A percentile compares a stretch with the other conserved stretches of the same genome.
Conservation (phyloP, 2,888 invertebrate genomes). For the Dinocampus coccinellae region DNA sequence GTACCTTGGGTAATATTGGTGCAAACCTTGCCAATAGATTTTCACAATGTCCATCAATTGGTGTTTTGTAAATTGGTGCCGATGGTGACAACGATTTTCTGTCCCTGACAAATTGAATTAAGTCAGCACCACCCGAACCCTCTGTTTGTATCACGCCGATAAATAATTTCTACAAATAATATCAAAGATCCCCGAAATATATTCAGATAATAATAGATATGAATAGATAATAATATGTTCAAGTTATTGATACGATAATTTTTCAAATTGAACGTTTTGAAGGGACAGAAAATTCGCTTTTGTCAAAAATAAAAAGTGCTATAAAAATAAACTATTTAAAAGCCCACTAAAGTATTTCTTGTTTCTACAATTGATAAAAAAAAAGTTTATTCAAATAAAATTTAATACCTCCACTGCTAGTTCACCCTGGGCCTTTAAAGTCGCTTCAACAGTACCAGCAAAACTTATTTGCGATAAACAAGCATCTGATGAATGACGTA, state of each 20-base stretch:
- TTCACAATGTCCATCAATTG: constrained; percentile 49
- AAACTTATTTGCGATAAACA: constrained; percentile 81
- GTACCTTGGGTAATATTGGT: constrained; percentile 85
- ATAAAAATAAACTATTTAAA: not conserved
- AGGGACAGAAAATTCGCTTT: constrained; percentile 51
- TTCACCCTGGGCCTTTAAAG: constrained; percentile 85
- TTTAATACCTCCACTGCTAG: constrained; percentile 82
- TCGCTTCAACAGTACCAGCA: constrained; percentile 81
- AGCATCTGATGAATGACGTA: constrained; percentile 74
- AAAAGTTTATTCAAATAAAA: no score
- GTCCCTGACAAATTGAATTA: constrained; percentile 64
- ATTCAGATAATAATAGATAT: not conserved
- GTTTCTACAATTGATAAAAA: no score
- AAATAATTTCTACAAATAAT: constrained; percentile 75
- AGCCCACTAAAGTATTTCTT: not conserved
- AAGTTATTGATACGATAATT: not conserved
- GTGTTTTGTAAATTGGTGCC: constrained; percentile 42
- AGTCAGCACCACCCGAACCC: constrained; percentile 68
- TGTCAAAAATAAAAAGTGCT: constrained; percentile 26
- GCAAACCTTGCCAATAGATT: constrained; percentile 73
- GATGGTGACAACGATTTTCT: constrained; percentile 57
- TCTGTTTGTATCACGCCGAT: constrained; percentile 74
- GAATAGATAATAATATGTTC: no score
- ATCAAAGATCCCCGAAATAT: constrained; percentile 23
- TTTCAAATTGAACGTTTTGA: constrained; percentile 28